Base-by-base conservation (phyloP, 2,797 vertebrate species). In the Coendou prehensilis region DNA sequence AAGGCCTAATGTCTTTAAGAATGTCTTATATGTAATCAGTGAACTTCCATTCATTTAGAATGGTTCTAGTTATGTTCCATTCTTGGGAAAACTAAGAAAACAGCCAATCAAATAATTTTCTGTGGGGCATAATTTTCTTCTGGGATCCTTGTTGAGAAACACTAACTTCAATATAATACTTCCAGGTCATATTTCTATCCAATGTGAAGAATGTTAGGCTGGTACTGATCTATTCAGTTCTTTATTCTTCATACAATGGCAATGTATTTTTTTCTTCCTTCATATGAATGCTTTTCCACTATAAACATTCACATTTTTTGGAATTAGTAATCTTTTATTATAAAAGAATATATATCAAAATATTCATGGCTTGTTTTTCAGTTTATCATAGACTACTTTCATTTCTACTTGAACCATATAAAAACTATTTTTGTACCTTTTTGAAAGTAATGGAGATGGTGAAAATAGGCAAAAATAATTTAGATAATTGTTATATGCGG, bases 281-380 rank as follows among this genome's bases (percentile, higher is more conserved):
- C 6, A 59, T 79, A 18, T n/a, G 64, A 23, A 2, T 23, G 2
- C 9, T 75, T 67, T 78, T 52, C 17, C 5, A 73, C 37, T 56
- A 64, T 30, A 92, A 41, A 83, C 10, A 45, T 86, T 59, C 47
- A 1, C 28, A 69, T 75, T 82, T 87, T 87, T 41, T 5, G 80
- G 11, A n/a, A 63, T 47, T 81, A 83, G 52, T 17, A 75, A n/a
- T 4, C 9, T 50, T 80, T 79, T n/a, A 47, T 28, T 41, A 28
- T 37, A 26, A 47, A 47, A 30, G 20, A 64, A 56, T 28, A 59
- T 47, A 86, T 30, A 47, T 59, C 17, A 57, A 59, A 59, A 61
- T 61, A 41, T 41, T 15, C 41, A 57, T 75, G 86, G 61, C 22
- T 85, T 95, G 26, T 83, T 76, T 91, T 96, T 23, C 26, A 87